phyloP scores from a whole-genome alignment of 1,140 invertebrate genomes.

The Scaptomyza montana region DNA sequence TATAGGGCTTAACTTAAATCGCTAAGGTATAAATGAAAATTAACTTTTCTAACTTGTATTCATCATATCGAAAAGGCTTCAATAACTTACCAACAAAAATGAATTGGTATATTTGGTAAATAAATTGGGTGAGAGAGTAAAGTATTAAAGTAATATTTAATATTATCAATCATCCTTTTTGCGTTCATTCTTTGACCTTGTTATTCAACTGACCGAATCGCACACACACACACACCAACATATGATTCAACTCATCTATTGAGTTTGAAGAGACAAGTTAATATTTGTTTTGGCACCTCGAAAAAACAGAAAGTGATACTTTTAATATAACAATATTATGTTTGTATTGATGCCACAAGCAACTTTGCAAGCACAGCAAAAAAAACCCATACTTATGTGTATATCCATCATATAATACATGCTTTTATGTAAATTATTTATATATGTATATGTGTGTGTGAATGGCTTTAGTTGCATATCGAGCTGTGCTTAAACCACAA shows the following conservation, averaged over 20 bases:
- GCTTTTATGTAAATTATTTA: slow-evolving; percentile 1
- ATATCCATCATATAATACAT: neutral
- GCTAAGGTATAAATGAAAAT: neutral
- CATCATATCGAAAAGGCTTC: no score
- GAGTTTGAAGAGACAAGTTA: slow-evolving; percentile 4
- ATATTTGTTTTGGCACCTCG: slow-evolving; percentile 20
- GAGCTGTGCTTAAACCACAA: slow-evolving; percentile 54
- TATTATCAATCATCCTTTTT: no score
- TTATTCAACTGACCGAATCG: no score
- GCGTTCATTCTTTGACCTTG: no score
- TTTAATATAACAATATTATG: slow-evolving; percentile 12
- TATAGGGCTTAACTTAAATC: neutral
- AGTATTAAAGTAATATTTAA: no score
- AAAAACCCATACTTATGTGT: neutral
- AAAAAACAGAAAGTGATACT: slow-evolving; percentile 1
- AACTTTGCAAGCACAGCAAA: neutral
- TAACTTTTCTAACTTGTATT: no score
- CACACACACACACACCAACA: no score
- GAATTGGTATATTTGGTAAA: no score
- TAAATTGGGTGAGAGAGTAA: no score
- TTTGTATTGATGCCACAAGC: slow-evolving; percentile 1
- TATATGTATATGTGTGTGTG: slow-evolving; percentile 8
- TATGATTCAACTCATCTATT: neutral
- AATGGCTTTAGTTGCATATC: slow-evolving; percentile 8
- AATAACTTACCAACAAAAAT: no score